Evolutionary conservation across 1,140 invertebrate species (phyloP), one percentile per base, ranked within the genome.

Genomic region (Bombus haemorrhoidalis): DNA sequence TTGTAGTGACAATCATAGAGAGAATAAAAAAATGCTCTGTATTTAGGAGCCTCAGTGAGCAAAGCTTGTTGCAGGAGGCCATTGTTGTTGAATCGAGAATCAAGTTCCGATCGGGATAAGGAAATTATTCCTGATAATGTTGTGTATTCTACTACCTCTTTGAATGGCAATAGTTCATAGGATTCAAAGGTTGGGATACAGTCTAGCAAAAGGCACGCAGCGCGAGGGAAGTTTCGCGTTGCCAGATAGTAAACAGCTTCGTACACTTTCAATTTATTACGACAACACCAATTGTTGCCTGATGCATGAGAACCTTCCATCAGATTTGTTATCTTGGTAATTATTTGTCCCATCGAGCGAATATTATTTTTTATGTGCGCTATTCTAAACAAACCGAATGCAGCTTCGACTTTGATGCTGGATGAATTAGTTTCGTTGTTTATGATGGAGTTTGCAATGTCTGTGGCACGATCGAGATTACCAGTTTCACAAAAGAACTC

Each of bases 331-430:
- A 97, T 97, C 91, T 97, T 97, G 73, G 97, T 96, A 75, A 98
- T 96, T 91, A 97, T 97, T 81, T 96, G 95, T 41, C 96, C 97
- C 91, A 97, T 97, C 22, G 97, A 95, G 89, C 96, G 96, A 92
- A 97, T 96, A 91, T 98, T 97, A 25, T 80, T 91, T 91, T 97
- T 97, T 94, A 98, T 98, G 73, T 98, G 96, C 3, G 98, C 97
- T 92, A 98, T 96, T 81, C 98, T 96, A 89, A 99, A 98, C 68
- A 98, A 95, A 89, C 97, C 97, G 95, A 99, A 98, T 18, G 98
- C 96, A 75, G 98, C 96, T 95, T 98, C 98, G 53, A 98, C 95
- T 82, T 97, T 95, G 92, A 97, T 97, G 76, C 98, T 98, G 10
- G 98, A 96, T 1, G 98, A 98, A 25, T 98, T 96, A 34, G 97